Evolutionary conservation across 2,797 vertebrate genomes (phyloP).

Genomic region (Ctenopoma multispine): DNA sequence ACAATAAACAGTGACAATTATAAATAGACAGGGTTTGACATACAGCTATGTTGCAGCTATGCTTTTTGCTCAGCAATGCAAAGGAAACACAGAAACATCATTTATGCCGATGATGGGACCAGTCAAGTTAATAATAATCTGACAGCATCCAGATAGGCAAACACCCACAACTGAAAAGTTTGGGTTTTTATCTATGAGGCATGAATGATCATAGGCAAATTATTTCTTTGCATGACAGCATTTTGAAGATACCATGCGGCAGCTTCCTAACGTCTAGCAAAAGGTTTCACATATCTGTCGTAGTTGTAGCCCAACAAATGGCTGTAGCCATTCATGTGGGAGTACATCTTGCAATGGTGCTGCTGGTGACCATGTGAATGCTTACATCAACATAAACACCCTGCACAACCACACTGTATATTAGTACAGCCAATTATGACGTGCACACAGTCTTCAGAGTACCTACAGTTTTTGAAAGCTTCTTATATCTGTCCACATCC

Average conservation of each 20-base stretch:
- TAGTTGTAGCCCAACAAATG: background rate
- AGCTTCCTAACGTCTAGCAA: conserved; percentile 35
- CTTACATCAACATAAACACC: conserved; percentile 27
- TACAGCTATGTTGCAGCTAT: background rate
- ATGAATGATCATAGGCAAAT: conserved; percentile 62
- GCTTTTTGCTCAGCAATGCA: background rate
- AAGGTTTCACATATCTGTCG: conserved; percentile 55
- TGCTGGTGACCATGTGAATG: conserved; percentile 18
- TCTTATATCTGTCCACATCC: background rate
- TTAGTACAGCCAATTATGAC: background rate
- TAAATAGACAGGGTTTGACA: no score
- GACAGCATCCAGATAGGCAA: conserved; percentile 12
- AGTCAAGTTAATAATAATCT: background rate
- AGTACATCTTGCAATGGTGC: background rate
- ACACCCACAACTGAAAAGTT: conserved; percentile 25
- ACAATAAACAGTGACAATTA: background rate
- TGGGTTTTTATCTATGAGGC: conserved; percentile 19
- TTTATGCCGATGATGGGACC: conserved; percentile 3
- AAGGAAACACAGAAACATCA: background rate
- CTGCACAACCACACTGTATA: background rate
- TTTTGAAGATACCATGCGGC: conserved; percentile 30
- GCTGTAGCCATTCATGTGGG: background rate
- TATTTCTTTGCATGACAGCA: conserved; percentile 41
- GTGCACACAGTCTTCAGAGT: background rate
- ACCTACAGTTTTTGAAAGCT: background rate